Conservation (phyloP, 2,113 vertebrate species). For the Buteo buteo region DNA sequence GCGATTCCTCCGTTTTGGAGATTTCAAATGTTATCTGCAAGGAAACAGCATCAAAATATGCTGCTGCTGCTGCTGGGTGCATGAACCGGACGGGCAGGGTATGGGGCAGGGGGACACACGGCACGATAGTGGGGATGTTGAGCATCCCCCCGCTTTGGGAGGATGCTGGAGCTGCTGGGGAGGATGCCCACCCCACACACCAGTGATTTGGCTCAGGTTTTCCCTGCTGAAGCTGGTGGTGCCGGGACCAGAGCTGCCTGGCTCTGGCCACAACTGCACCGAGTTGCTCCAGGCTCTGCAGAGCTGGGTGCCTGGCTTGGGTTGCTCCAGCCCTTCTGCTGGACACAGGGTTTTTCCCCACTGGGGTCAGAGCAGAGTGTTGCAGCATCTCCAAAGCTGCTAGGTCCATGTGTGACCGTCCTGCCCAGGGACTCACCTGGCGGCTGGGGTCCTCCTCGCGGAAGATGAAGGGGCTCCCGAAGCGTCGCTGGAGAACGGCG, state of each 20-base stretch:
- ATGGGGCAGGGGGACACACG: rapidly evolving
- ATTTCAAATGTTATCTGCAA: constrained; percentile 84
- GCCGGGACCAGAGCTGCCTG: rapidly evolving
- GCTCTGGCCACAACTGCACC: rapidly evolving
- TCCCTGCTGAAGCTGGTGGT: rapidly evolving
- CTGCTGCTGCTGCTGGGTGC: neutral
- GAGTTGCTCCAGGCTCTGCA: neutral
- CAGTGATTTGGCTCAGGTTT: neutral
- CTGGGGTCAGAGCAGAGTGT: neutral
- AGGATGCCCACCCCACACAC: rapidly evolving
- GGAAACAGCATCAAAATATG: neutral
- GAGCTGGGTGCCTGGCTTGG: rapidly evolving
- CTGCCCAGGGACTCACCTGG: constrained; percentile 58
- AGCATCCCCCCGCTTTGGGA: neutral
- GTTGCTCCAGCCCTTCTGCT: neutral
- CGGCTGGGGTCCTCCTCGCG: constrained; percentile 75
- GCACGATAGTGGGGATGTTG: rapidly evolving
- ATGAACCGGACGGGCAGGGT: neutral
- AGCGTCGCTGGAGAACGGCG: constrained; percentile 68
- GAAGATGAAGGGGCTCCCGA: constrained; percentile 76
- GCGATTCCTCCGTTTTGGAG: constrained; percentile 82
- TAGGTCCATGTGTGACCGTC: rapidly evolving
- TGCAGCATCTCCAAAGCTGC: neutral
- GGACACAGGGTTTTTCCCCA: rapidly evolving
- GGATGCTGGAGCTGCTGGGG: neutral